These are phyloP conservation scores for Cavia porcellus DNA, from an alignment of 2,113 vertebrate species.

Conservation along the genomic window DNA sequence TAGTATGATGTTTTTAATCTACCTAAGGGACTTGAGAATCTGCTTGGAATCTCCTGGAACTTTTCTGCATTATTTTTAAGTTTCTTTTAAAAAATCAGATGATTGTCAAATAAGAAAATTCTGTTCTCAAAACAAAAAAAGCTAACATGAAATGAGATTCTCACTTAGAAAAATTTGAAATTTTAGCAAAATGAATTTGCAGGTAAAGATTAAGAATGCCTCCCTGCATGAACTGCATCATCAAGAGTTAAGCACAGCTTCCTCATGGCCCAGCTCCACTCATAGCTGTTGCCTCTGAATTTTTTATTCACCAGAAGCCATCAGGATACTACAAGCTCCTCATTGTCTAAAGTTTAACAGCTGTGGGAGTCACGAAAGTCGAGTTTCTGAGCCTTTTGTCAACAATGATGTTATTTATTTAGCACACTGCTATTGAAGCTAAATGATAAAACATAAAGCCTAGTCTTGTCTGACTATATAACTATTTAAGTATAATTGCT, in stretches of 20 bases:
- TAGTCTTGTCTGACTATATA: neutral
- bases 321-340: neutral
- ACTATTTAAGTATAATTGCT: neutral
- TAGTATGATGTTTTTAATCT: too few species aligned
- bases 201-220: slow-evolving; percentile 26
- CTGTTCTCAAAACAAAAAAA: neutral
- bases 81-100: neutral
- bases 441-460: slow-evolving; percentile 17
- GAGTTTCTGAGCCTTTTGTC: neutral
- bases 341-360: slow-evolving; percentile 38
- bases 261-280: neutral
- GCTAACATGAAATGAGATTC: slow-evolving; percentile 5
- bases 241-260: slow-evolving; percentile 1
- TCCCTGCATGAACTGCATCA: slow-evolving; percentile 17
- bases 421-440: slow-evolving; percentile 27
- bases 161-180: slow-evolving; percentile 11
- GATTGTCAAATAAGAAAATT: slow-evolving; percentile 40
- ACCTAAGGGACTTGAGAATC: neutral
- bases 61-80: neutral
- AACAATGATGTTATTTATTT: slow-evolving; percentile 62
- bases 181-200: slow-evolving; percentile 18
- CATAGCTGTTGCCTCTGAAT: neutral
- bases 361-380: slow-evolving; percentile 9
- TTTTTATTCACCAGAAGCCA: slow-evolving; percentile 16
- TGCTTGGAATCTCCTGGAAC: neutral